Conservation (phyloP, 2,888 invertebrate species). For the Gonocerus acuteangulatus region DNA sequence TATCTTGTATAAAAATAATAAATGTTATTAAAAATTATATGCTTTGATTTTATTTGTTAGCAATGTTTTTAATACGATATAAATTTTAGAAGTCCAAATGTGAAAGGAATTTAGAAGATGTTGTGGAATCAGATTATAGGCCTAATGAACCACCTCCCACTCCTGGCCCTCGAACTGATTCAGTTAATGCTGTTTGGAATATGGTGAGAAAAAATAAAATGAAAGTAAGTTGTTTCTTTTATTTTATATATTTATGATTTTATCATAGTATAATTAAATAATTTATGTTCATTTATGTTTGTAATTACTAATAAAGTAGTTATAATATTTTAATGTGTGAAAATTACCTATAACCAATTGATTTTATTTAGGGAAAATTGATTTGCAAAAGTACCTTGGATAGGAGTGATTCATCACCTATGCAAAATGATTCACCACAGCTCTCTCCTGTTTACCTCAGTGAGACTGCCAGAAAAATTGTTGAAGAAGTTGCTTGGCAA, state of each 20-base stretch:
- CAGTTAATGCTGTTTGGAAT: slow-evolving; percentile 44
- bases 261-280: too few relatives aligned
- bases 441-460: slow-evolving; percentile 77
- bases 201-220: slow-evolving; percentile 44
- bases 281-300: too few relatives aligned
- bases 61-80: too few relatives aligned
- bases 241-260: too few relatives aligned
- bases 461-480: slow-evolving; percentile 77
- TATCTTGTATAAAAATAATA: too few relatives aligned
- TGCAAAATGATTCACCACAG: slow-evolving; percentile 44
- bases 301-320: too few relatives aligned
- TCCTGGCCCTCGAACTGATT: slow-evolving; percentile 45
- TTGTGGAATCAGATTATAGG: not conserved
- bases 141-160: slow-evolving; percentile 40
- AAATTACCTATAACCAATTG: not conserved
- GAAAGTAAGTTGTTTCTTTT: too few relatives aligned
- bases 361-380: slow-evolving; percentile 17
- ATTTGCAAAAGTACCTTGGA: not conserved
- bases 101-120: slow-evolving; percentile 1
- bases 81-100: slow-evolving; percentile 3
- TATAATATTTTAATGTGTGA: too few relatives aligned
- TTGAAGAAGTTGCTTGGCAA: slow-evolving; percentile 61
- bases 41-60: too few relatives aligned
- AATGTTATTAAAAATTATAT: too few relatives aligned
- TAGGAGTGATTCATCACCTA: not conserved